phyloP scores from a whole-genome alignment of 53 echinoderm and acorn worm genomes.

The Paelopatides confundens region DNA sequence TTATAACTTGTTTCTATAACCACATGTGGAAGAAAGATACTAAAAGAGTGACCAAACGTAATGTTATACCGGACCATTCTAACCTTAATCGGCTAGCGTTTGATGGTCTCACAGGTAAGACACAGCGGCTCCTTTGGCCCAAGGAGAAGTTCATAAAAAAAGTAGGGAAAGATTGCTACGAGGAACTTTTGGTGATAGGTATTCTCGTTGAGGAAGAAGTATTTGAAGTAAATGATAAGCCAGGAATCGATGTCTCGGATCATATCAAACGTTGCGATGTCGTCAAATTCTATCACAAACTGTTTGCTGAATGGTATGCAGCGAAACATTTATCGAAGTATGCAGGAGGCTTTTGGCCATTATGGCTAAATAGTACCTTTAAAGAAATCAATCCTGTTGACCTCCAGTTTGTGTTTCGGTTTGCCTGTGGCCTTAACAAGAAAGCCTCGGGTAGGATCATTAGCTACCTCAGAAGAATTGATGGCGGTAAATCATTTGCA shows the following conservation, averaged over 20 bases:
- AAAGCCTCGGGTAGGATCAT: background rate
- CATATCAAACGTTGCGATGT: background rate
- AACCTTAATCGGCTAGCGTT: background rate
- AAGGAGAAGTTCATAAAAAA: background rate
- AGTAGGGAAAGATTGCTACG: background rate
- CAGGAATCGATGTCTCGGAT: background rate
- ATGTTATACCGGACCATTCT: background rate
- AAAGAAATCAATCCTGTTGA: background rate
- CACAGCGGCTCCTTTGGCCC: background rate
- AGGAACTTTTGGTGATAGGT: background rate
- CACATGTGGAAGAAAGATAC: background rate
- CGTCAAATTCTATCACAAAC: conserved; percentile 11
- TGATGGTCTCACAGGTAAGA: background rate
- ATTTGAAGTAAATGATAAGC: background rate
- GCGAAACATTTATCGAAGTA: background rate
- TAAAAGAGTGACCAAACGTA: background rate
- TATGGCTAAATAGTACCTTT: background rate
- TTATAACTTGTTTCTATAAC: background rate
- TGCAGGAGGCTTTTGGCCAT: background rate
- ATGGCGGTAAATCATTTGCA: background rate
- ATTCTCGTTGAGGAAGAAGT: background rate
- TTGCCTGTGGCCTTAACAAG: background rate
- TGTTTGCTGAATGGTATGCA: conserved; percentile 7
- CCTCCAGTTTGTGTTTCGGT: background rate
- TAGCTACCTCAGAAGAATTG: background rate